Conservation (phyloP, 2,797 vertebrate species). For the Vireo griseus region DNA sequence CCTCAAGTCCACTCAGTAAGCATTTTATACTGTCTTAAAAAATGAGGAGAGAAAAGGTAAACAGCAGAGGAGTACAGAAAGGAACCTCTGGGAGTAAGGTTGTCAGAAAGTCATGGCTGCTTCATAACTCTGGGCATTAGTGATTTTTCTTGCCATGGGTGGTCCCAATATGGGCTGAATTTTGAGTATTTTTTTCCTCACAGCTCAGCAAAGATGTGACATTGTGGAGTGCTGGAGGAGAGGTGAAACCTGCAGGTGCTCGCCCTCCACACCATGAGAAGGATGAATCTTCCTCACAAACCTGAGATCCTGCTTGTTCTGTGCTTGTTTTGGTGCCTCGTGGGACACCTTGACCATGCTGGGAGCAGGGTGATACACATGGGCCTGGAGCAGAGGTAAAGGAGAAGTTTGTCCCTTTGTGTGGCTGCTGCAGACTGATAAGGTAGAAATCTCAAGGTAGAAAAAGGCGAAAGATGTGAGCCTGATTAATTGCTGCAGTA, state of each 20-base stretch:
- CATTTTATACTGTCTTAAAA: slow-evolving; percentile 55
- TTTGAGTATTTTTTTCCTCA: slow-evolving; percentile 12
- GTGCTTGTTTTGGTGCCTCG: neutral
- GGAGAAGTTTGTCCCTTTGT: neutral
- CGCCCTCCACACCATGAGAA: accelerated
- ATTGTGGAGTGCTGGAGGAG: neutral
- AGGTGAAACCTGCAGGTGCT: neutral
- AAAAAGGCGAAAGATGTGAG: neutral
- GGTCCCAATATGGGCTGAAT: slow-evolving; percentile 1
- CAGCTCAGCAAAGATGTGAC: neutral
- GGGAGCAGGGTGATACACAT: neutral
- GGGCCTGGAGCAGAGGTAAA: neutral
- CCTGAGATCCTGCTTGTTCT: neutral
- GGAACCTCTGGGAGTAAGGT: slow-evolving; percentile 20
- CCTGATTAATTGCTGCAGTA: neutral
- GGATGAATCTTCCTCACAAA: neutral
- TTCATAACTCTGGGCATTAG: slow-evolving; percentile 51
- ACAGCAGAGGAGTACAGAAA: slow-evolving; percentile 50
- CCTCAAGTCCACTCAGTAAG: slow-evolving; percentile 49
- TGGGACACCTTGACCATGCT: neutral
- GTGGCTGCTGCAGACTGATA: neutral
- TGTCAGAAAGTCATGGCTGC: slow-evolving; percentile 52
- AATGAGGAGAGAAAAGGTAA: slow-evolving; percentile 50
- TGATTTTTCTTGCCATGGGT: slow-evolving; percentile 57
- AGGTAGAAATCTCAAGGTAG: neutral